A percentile compares a stretch with the other conserved stretches of the same genome.
Evolutionary conservation across 2,797 vertebrate genomes (phyloP).

Genomic region (Propithecus perrieri): DNA sequence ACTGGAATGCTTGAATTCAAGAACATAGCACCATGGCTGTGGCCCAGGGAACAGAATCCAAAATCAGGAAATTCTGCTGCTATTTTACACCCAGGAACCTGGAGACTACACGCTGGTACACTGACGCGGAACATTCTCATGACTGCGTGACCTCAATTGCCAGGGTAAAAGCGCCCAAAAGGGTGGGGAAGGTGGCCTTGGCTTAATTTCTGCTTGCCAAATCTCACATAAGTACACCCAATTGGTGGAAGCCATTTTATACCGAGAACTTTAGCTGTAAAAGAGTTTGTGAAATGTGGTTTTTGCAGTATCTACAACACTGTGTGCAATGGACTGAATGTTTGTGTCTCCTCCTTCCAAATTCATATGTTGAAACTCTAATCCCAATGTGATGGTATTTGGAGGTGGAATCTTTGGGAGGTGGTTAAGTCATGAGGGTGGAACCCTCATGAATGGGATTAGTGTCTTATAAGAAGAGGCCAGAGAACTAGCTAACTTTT

Average conservation of each 20-base stretch:
- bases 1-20: background rate
- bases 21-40: background rate
- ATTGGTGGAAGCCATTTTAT: background rate
- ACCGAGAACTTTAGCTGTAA: background rate
- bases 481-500: background rate
- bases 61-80: background rate
- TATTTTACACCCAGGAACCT: background rate
- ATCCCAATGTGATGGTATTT: background rate
- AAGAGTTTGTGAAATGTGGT: background rate
- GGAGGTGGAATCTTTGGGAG: background rate
- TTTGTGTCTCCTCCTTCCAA: background rate
- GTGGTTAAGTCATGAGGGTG: background rate
- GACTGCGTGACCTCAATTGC: background rate
- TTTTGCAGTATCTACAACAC: background rate
- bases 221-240: background rate
- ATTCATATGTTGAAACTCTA: background rate
- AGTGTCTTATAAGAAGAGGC: background rate
- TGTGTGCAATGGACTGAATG: background rate
- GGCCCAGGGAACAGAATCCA: background rate
- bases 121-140: background rate
- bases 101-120: background rate
- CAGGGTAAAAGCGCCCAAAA: background rate
- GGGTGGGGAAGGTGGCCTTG: background rate
- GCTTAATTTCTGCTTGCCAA: background rate
- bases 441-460: background rate